Evolutionary conservation across 1,140 invertebrate species (phyloP), one percentile per base, ranked within the genome.

Genomic region (Pogonomyrmex barbatus): DNA sequence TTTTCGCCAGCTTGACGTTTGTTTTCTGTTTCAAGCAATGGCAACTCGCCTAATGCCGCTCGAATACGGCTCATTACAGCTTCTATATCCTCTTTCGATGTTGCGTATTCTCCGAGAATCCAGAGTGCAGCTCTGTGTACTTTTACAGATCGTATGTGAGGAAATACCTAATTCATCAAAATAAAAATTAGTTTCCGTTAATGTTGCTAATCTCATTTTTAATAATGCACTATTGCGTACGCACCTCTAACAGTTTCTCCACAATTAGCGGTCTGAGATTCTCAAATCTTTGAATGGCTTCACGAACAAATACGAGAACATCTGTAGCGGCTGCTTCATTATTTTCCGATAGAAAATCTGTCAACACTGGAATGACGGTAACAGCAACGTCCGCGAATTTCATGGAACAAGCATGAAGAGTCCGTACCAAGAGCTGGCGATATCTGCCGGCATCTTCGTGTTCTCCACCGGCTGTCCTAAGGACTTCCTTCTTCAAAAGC

Each of bases 321-420:
- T 99, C 99, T 3, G 97, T 96, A 1, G 99, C 98, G 36, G 98
- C 99, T 71, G 98, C 95, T 95, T 99, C 99, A 95, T 98, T 98
- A 63, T 97, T 98, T 94, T 99, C 99, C 1, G 98, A 98, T n/a
- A 99, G 95, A 94, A 99, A 99, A 94, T 99, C 99, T 89, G 99
- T 97, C 78, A 99, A 95, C 56, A 99, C 98, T 47, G 98, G 99
- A 89, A 99, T 99, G 67, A 99, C 98, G 78, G 97, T 97, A 68
- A 96, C 96, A 30, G 99, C 99, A 73, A 99, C 98, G 95, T 99
- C 99, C 2, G 99, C 99, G 95, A 99, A 99, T 96, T 99, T 99
- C 87, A 99, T 98, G 79, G 98, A 98, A 92, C 98, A 99, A 14
- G 98, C 96, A 95, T 99, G 99, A 78, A 99, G 94, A 9, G 99